Conservation (phyloP, 2,888 invertebrate species). For the Ecliptopera silaceata region DNA sequence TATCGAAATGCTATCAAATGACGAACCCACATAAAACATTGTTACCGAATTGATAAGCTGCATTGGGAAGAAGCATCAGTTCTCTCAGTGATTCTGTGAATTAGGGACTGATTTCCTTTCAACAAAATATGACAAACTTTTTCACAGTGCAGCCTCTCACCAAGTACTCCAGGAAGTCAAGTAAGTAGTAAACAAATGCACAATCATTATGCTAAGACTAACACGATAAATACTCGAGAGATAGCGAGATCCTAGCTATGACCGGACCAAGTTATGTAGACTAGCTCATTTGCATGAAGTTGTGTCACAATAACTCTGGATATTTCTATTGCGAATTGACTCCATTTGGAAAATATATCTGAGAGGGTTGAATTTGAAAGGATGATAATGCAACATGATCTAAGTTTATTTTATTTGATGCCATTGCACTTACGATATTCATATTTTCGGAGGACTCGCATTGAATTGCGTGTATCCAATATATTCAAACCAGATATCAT, state of each 20-base stretch:
- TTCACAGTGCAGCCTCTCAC: constrained; percentile 12
- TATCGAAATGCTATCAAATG: not conserved
- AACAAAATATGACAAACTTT: constrained; percentile 14
- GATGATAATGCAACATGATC: constrained; percentile 7
- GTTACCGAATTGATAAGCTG: constrained; percentile 8
- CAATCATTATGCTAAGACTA: constrained; percentile 62
- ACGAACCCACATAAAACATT: not conserved
- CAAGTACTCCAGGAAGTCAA: constrained; percentile 25
- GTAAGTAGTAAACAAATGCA: constrained; percentile 58
- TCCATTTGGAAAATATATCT: constrained; percentile 5
- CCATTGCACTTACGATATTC: not conserved
- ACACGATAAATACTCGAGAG: constrained; percentile 59
- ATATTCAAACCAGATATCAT: no score
- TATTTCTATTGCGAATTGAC: not conserved
- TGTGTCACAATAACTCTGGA: constrained; percentile 9
- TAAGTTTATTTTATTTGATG: not conserved
- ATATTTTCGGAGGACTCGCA: not conserved
- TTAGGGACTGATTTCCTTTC: not conserved
- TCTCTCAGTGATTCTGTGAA: constrained; percentile 8
- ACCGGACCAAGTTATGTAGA: not conserved
- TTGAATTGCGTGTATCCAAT: no score
- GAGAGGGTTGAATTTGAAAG: constrained; percentile 8
- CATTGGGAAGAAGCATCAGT: constrained; percentile 16
- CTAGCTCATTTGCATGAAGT: constrained; percentile 7
- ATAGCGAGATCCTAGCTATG: constrained; percentile 27